Evolutionary conservation across 2,797 vertebrate genomes (phyloP), one percentile per base, ranked within the genome.

Genomic region (Meda fulgida): DNA sequence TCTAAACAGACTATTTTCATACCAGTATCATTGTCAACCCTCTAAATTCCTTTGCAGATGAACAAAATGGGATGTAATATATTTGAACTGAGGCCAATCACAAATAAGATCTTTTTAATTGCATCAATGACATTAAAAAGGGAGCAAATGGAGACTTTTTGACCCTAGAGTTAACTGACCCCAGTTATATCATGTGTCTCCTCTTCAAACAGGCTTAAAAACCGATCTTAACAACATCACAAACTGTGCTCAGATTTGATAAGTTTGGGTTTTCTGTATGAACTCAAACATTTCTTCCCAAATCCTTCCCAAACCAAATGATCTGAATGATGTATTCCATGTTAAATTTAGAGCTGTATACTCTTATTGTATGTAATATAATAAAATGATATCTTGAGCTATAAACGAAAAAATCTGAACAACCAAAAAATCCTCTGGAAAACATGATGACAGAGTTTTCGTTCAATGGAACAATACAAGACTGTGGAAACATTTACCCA

Each of bases 401-500:
- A 38, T 58, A 58, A 26, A 77, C 26, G 2, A 60, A 55, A 23
- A 53, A 55, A 31, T 53, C 29, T 75, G 46, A 58, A 55, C 19
- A 58, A 55, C 10, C 10, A 3, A 34, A 53, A 21, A 23, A 21
- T 55, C 19, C 31, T 53, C 21, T 70, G 65, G 34, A 70, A 70
- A 31, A n/a, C 51, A 43, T 7, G 31, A 36, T 23, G 21, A 55
- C 31, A 55, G 7, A 29, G 19, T 38, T 46, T 73, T 46, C 19
- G 21, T 63, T 14, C 21, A 7, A 10, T 46, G 2, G 26, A 34
- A 48, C 21, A 63, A 75, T 1, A 21, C 2, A 23, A 48, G 7
- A 76, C 16, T 43, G 43, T 55, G 60, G 6, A 31, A 65, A 77
- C 10, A 78, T 78, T 34, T 60, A 84, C 36, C 75, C 26, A 84